Conservation (phyloP, 2,113 vertebrate species). For the Scophthalmus maximus region DNA sequence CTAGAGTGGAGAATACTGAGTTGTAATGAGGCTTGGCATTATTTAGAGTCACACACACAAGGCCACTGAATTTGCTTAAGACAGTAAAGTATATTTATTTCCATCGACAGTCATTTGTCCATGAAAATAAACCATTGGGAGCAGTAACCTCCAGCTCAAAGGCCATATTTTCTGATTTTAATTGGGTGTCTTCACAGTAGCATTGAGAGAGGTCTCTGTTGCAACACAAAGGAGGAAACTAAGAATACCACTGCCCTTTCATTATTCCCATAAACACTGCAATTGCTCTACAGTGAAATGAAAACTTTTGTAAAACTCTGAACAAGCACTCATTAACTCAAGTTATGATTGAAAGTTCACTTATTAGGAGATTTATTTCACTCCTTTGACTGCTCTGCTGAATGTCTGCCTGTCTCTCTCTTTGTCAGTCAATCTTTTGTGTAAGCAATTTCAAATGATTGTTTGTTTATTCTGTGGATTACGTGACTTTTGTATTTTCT, state of each 20-base stretch:
- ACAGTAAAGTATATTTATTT: conserved; percentile 61
- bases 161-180: conserved; percentile 77
- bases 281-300: conserved; percentile 44
- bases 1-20: conserved; percentile 9
- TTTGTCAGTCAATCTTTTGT: conserved; percentile 62
- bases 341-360: conserved; percentile 47
- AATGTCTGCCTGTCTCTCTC: conserved; percentile 35
- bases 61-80: conserved; percentile 37
- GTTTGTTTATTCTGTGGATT: too few relatives aligned
- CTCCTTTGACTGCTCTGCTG: conserved; percentile 23
- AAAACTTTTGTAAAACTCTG: conserved; percentile 61
- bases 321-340: conserved; percentile 31
- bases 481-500: too few relatives aligned
- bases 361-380: conserved; percentile 38
- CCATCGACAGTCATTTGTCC: conserved; percentile 69
- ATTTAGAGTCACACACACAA: conserved; percentile 31
- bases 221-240: conserved; percentile 61
- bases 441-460: conserved; percentile 72
- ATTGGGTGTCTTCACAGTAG: conserved; percentile 70
- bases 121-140: conserved; percentile 72
- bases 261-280: conserved; percentile 68
- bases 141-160: conserved; percentile 69
- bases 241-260: conserved; percentile 68
- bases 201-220: conserved; percentile 67
- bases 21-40: conserved; percentile 30